Conservation (phyloP, 2,797 vertebrate species). For the Poeciliopsis infans region DNA sequence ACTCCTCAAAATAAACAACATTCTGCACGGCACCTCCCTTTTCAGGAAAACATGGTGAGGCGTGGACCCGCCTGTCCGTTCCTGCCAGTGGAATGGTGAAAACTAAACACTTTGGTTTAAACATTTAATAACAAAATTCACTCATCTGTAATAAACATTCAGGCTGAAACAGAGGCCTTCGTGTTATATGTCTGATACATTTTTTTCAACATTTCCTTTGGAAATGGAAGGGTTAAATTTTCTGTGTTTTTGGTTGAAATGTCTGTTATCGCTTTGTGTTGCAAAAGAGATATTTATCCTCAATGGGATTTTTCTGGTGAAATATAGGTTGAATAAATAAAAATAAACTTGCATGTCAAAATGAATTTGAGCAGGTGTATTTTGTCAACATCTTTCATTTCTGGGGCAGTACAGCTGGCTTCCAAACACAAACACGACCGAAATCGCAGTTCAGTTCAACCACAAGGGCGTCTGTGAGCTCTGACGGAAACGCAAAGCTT, state of each 20-base stretch:
- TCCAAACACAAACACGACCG: background rate
- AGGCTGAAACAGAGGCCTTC: conserved; percentile 27
- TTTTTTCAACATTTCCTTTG: conserved; percentile 14
- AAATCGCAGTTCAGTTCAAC: background rate
- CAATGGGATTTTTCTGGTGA: too few species aligned
- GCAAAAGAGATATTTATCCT: too few species aligned
- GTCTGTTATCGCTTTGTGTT: too few species aligned
- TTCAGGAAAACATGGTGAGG: conserved; percentile 52
- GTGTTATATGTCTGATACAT: conserved; percentile 55
- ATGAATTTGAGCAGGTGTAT: background rate
- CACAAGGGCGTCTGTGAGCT: background rate
- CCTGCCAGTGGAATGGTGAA: conserved; percentile 68
- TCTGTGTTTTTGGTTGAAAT: too few species aligned
- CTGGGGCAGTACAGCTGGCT: conserved; percentile 11
- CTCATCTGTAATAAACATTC: conserved; percentile 59
- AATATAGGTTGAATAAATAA: too few species aligned
- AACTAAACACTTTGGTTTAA: conserved; percentile 70
- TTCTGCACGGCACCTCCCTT: conserved; percentile 44
- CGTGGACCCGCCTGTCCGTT: conserved; percentile 63
- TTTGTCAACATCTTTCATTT: conserved; percentile 21
- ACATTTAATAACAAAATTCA: conserved; percentile 62
- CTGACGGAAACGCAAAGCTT: background rate
- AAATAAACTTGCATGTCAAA: conserved; percentile 3
- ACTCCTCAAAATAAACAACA: conserved; percentile 72
- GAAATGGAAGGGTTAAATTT: too few species aligned